A percentile compares a stretch with the other conserved stretches of the same genome.
phyloP scores from a whole-genome alignment of 2,888 invertebrate species.

The Diachrysia chrysitis region DNA sequence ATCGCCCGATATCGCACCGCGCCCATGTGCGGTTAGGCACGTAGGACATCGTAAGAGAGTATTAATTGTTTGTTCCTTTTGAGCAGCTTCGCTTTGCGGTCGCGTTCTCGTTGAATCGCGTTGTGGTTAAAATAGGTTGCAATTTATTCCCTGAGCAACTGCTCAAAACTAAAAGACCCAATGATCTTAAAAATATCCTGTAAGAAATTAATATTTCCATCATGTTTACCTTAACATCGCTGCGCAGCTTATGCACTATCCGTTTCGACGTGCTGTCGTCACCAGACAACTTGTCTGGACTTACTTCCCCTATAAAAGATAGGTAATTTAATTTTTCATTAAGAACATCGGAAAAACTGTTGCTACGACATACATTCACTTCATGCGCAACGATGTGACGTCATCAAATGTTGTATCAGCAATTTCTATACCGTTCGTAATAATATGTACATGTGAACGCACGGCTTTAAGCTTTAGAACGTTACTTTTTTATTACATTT shows the following conservation, averaged over 20 bases:
- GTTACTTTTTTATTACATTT: background rate
- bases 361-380: conserved; percentile 5
- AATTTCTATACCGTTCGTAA: background rate
- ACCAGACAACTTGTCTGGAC: conserved; percentile 82
- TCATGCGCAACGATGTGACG: conserved; percentile 7
- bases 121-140: no score
- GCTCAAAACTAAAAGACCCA: no score
- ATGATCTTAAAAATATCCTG: conserved; percentile 1
- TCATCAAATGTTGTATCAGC: conserved; percentile 11
- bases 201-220: no score
- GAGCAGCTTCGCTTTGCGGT: no score
- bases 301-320: conserved; percentile 75
- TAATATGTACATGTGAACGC: background rate
- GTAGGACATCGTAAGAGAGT: no score
- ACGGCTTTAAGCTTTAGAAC: background rate
- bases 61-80: no score
- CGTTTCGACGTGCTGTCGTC: conserved; percentile 92
- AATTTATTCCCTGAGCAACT: no score
- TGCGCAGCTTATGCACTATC: conserved; percentile 95
- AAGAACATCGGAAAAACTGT: background rate
- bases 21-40: no score
- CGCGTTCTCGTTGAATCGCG: no score
- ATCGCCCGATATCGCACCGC: no score
- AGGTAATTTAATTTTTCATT: conserved; percentile 19
- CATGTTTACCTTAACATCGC: conserved; percentile 92